A percentile compares a stretch with the other conserved stretches of the same genome.
phyloP scores from a whole-genome alignment of 64 coral and sea anemone species.

The Pachyseris speciosa region DNA sequence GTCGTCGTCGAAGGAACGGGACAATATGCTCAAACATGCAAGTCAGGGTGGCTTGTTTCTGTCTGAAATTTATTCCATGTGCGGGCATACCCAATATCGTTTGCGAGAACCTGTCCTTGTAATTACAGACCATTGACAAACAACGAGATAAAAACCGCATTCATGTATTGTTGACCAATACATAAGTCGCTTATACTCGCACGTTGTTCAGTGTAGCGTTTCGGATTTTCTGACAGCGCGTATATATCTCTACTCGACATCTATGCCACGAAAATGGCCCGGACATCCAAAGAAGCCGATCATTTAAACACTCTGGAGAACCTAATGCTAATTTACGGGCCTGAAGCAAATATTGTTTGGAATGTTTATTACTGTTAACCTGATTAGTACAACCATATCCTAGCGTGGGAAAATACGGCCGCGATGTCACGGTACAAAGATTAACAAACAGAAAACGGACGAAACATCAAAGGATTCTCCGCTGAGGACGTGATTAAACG shows the following conservation, averaged over 20 bases:
- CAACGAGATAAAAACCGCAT: background rate
- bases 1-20: background rate
- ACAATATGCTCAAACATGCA: background rate
- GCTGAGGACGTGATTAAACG: background rate
- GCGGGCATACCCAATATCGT: conserved; percentile 2
- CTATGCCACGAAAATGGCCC: conserved; percentile 1
- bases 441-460: background rate
- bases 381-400: conserved; percentile 12
- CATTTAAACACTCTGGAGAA: background rate
- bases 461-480: background rate
- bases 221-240: conserved; percentile 19
- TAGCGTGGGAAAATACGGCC: conserved; percentile 42
- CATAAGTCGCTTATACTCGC: background rate
- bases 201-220: conserved; percentile 41
- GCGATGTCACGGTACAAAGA: conserved; percentile 34
- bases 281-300: background rate
- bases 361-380: background rate
- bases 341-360: conserved; percentile 30
- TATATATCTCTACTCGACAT: background rate
- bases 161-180: background rate
- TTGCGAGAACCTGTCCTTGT: background rate
- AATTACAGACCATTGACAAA: background rate
- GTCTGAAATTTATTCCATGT: conserved; percentile 51
- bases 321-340: conserved; percentile 1
- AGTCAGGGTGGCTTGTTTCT: conserved; percentile 25